Evolutionary conservation across 2,113 vertebrate species (phyloP).

Genomic region (Ovis aries): ARS-UI_Ramb_v3.0 NC_056055.1:148653501-148654000

Average conservation of each 20-base stretch:
- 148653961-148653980: background rate
- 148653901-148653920: constrained; percentile 6
- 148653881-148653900: background rate
- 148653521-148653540: background rate
- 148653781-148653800: background rate
- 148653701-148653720: constrained; percentile 38
- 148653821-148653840: background rate
- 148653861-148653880: background rate
- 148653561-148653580: background rate
- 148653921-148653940: background rate
- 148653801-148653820: background rate
- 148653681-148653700: constrained; percentile 5
- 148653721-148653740: constrained; percentile 29
- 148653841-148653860: background rate
- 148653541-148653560: background rate
- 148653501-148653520: background rate
- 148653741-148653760: constrained; percentile 25
- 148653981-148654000: background rate
- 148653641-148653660: constrained; percentile 7
- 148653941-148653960: background rate
- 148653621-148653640: background rate
- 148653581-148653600: background rate
- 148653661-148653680: background rate
- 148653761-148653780: background rate
- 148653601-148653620: constrained; percentile 17